Evolutionary conservation across 2,797 vertebrate genomes (phyloP).

Genomic region (Chiloscyllium punctatum): DNA sequence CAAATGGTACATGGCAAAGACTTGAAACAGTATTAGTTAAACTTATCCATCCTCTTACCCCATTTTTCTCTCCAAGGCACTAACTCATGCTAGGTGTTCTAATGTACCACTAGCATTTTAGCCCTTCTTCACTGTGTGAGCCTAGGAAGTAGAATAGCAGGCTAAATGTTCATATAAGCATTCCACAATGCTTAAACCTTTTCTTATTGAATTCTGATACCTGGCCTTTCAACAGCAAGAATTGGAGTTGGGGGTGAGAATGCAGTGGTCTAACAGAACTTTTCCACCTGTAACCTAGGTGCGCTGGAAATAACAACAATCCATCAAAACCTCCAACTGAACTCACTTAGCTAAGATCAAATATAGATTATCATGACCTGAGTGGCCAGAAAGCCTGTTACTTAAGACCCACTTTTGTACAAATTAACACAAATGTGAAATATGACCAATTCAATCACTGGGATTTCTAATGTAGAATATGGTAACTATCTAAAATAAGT

Average conservation of each 20-base stretch:
- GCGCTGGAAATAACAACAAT: background rate
- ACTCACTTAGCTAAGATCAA: background rate
- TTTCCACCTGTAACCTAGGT: background rate
- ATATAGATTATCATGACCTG: background rate
- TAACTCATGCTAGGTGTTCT: background rate
- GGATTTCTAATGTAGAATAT: too few relatives aligned
- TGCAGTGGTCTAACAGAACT: background rate
- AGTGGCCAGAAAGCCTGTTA: too few relatives aligned
- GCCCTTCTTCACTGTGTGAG: background rate
- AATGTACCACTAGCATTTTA: background rate
- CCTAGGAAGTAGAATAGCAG: background rate
- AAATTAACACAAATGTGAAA: too few relatives aligned
- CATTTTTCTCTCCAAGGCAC: background rate
- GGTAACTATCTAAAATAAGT: too few relatives aligned
- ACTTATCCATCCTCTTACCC: background rate
- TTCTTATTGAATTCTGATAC: background rate
- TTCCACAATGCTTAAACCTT: background rate
- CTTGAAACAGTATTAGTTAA: background rate
- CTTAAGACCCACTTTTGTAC: too few relatives aligned
- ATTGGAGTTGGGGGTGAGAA: background rate
- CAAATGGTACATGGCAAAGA: background rate
- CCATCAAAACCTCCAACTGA: background rate
- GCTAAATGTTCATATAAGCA: background rate
- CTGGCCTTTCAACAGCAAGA: background rate
- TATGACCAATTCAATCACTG: too few relatives aligned